These are phyloP conservation scores for Alexandromys fortis DNA, from an alignment of 2,113 vertebrate genomes.

Conservation along the genomic window DNA sequence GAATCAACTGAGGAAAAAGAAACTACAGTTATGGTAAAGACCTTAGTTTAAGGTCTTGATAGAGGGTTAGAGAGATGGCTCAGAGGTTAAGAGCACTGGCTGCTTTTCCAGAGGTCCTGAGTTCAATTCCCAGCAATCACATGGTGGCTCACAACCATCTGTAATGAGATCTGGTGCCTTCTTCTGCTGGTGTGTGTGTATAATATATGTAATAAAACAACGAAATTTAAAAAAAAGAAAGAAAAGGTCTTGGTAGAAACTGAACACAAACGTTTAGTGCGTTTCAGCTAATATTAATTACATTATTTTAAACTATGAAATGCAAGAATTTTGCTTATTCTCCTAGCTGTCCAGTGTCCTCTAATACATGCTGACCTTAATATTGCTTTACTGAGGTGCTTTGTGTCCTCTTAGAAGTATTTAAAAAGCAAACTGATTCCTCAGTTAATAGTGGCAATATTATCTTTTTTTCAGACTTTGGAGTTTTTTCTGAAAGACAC, in stretches of 20 bases:
- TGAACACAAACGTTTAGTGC: not conserved
- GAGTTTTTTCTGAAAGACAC: slow-evolving; percentile 98
- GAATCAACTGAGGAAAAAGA: slow-evolving; percentile 40
- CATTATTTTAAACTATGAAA: slow-evolving; percentile 58
- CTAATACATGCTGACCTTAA: slow-evolving; percentile 40
- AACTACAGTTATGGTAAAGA: slow-evolving; percentile 22
- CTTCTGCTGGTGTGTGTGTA: too few species aligned
- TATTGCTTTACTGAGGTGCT: slow-evolving; percentile 26
- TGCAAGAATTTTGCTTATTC: slow-evolving; percentile 6
- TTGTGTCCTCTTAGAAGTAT: slow-evolving; percentile 25
- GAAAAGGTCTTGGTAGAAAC: slow-evolving; percentile 32
- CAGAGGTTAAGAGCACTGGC: too few species aligned
- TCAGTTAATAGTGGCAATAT: slow-evolving; percentile 56
- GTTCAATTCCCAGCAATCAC: too few species aligned
- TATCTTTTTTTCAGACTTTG: slow-evolving; percentile 89
- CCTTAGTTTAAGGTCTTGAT: slow-evolving; percentile 47
- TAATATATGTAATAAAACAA: too few species aligned
- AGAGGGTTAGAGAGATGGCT: too few species aligned
- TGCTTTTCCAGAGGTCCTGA: too few species aligned
- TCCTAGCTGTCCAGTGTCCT: slow-evolving; percentile 8
- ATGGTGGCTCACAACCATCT: too few species aligned
- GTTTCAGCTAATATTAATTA: slow-evolving; percentile 51
- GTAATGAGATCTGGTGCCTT: too few species aligned
- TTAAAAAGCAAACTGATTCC: slow-evolving; percentile 55
- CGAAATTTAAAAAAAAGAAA: too few species aligned